A percentile compares a stretch with the other conserved stretches of the same genome.
Evolutionary conservation across 2,888 invertebrate species (phyloP).

Genomic region (Campoplex nolae): DNA sequence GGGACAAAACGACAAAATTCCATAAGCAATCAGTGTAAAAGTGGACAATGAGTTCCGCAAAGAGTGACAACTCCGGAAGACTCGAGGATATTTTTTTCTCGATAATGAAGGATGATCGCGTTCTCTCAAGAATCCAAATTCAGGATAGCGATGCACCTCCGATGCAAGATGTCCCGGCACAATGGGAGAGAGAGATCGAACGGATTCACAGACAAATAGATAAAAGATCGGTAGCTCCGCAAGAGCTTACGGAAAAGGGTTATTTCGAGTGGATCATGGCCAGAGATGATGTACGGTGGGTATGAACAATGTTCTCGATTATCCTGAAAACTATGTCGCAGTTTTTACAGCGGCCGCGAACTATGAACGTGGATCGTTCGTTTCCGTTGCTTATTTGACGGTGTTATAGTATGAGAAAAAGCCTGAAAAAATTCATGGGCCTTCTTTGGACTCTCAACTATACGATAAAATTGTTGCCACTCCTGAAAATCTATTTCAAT

Average conservation of each 20-base stretch:
- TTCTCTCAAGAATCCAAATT: background rate
- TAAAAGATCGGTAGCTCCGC: conserved; percentile 25
- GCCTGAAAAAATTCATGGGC: no score
- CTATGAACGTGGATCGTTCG: no score
- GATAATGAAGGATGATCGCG: background rate
- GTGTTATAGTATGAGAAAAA: no score
- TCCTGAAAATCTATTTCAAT: no score
- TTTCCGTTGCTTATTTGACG: no score
- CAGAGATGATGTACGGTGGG: conserved; percentile 72
- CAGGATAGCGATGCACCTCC: background rate
- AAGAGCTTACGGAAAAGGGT: conserved; percentile 72
- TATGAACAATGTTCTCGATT: conserved; percentile 2
- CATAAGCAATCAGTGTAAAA: background rate
- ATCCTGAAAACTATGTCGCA: no score
- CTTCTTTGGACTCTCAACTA: no score
- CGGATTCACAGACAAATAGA: conserved; percentile 48
- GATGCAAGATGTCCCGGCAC: conserved; percentile 66
- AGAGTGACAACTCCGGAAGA: background rate
- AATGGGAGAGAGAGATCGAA: conserved; percentile 73
- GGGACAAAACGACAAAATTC: background rate
- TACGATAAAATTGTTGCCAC: no score
- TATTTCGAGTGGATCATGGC: conserved; percentile 73
- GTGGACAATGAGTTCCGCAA: background rate
- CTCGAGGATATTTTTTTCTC: background rate
- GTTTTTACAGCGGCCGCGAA: no score